Conservation (phyloP, 2,888 invertebrate species). For the Polia nebulosa region DNA sequence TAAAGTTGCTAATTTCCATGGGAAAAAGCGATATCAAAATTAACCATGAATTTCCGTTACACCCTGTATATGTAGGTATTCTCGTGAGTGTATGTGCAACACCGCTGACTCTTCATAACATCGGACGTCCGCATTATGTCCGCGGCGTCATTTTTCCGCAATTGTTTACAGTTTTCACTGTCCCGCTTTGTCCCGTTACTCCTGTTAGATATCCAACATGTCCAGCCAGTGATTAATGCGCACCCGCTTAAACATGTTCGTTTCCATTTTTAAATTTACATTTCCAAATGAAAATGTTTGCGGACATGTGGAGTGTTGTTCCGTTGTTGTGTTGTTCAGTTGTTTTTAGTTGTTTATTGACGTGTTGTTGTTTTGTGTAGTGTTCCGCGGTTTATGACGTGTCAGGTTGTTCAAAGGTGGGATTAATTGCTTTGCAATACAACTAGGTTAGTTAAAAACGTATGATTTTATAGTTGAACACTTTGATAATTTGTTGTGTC, state of each 20-base stretch:
- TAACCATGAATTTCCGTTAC: too few species aligned
- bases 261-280: slow-evolving; percentile 64
- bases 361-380: slow-evolving; percentile 31
- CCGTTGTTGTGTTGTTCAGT: slow-evolving; percentile 27
- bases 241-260: slow-evolving; percentile 62
- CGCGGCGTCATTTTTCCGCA: slow-evolving; percentile 49
- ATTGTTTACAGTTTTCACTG: slow-evolving; percentile 59
- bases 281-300: slow-evolving; percentile 66
- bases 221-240: slow-evolving; percentile 63
- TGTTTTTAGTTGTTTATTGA: slow-evolving; percentile 41
- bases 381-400: slow-evolving; percentile 20
- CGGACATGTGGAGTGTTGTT: slow-evolving; percentile 46
- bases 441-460: not conserved
- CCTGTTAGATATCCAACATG: slow-evolving; percentile 62
- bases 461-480: too few species aligned
- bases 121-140: slow-evolving; percentile 27
- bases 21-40: too few species aligned
- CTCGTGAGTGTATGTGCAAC: not conserved
- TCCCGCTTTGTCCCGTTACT: slow-evolving; percentile 49
- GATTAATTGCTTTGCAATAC: not conserved
- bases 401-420: slow-evolving; percentile 2
- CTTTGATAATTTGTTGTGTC: not conserved
- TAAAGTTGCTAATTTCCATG: too few species aligned
- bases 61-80: too few species aligned
- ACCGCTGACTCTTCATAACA: slow-evolving; percentile 11